Evolutionary conservation across 2,797 vertebrate species (phyloP).

Genomic region (Smutsia gigantea): DNA sequence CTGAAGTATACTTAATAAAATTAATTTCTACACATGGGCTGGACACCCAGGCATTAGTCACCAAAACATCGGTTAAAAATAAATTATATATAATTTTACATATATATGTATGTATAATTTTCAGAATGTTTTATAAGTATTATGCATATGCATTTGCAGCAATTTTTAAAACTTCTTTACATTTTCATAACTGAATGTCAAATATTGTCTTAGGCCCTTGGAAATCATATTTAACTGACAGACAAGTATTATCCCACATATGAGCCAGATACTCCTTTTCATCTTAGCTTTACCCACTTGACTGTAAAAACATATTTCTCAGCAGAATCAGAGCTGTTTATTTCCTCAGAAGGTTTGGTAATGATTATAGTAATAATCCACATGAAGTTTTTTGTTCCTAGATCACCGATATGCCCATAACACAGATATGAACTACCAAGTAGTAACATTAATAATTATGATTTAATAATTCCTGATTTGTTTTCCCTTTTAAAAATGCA

Average conservation of each 20-base stretch:
- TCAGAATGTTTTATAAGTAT: not conserved
- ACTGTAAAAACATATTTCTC: not conserved
- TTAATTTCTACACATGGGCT: not conserved
- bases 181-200: not conserved
- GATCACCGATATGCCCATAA: not conserved
- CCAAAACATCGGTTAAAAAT: not conserved
- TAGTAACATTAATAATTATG: not conserved
- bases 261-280: not conserved
- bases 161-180: not conserved
- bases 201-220: not conserved
- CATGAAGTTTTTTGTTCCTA: not conserved
- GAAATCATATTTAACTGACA: constrained; percentile 21
- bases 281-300: not conserved
- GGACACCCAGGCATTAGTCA: not conserved
- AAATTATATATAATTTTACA: not conserved
- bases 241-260: not conserved
- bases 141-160: not conserved
- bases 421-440: not conserved
- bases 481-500: not conserved
- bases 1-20: not conserved
- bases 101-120: not conserved
- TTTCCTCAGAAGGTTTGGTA: not conserved
- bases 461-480: not conserved
- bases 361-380: not conserved
- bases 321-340: not conserved